Percentiles rank a stretch among this genome's conserved stretches.
Evolutionary conservation across 2,888 invertebrate species (phyloP).

Genomic region (Allygus modestus): DNA sequence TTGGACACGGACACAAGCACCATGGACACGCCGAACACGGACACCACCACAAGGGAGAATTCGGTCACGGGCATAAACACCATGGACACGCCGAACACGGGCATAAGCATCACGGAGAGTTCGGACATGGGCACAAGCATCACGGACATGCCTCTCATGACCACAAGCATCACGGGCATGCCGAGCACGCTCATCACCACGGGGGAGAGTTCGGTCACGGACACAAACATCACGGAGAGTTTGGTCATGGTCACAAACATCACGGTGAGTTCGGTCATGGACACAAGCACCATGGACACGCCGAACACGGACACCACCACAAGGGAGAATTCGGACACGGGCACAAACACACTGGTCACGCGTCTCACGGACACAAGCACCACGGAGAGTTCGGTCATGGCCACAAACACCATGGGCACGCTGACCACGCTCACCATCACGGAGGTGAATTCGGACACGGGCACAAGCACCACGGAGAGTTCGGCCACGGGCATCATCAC

Average conservation of each 20-base stretch:
- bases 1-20: constrained; percentile 64
- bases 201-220: constrained; percentile 69
- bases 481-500: constrained; percentile 69
- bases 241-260: constrained; percentile 73
- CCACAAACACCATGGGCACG: constrained; percentile 61
- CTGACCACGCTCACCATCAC: constrained; percentile 61
- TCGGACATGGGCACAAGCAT: constrained; percentile 68
- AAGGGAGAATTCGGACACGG: constrained; percentile 74
- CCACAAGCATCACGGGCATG: constrained; percentile 70
- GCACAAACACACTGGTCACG: constrained; percentile 66
- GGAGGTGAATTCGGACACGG: constrained; percentile 65
- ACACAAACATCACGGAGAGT: constrained; percentile 71
- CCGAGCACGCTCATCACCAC: constrained; percentile 70
- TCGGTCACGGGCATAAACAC: constrained; percentile 68
- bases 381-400: constrained; percentile 49
- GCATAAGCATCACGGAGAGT: constrained; percentile 66
- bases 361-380: constrained; percentile 57
- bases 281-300: constrained; percentile 73
- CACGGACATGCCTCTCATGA: constrained; percentile 67
- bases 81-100: constrained; percentile 66
- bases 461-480: constrained; percentile 68
- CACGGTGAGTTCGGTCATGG: constrained; percentile 75
- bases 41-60: constrained; percentile 66
- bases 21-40: constrained; percentile 67
- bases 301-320: constrained; percentile 72